Evolutionary conservation across 2,888 invertebrate genomes (phyloP).

Genomic region (Yponomeuta cagnagella): DNA sequence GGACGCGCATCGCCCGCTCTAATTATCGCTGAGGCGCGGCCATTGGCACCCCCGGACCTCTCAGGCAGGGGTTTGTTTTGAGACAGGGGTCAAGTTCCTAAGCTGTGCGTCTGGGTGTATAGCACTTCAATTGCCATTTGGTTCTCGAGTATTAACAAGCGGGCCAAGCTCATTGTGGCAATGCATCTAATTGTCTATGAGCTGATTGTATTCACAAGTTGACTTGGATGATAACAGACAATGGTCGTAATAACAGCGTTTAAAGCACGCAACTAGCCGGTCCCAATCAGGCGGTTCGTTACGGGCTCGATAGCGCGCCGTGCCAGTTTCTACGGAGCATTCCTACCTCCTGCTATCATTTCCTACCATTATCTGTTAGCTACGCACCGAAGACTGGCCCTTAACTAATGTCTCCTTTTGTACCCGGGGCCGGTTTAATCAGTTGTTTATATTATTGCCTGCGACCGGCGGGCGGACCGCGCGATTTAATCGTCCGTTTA

Average conservation of each 20-base stretch:
- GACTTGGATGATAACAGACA: conserved; percentile 32
- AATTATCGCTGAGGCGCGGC: conserved; percentile 42
- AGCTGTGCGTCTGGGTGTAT: neutral
- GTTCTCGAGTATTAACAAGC: neutral
- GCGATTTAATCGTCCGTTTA: conserved; percentile 68
- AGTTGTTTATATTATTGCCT: conserved; percentile 72
- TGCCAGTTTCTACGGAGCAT: conserved; percentile 45
- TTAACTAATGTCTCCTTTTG: conserved; percentile 73
- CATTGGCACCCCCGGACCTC: neutral
- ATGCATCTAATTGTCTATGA: neutral
- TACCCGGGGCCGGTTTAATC: conserved; percentile 65
- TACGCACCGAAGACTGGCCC: conserved; percentile 49
- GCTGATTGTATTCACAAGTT: neutral
- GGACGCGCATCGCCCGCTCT: conserved; percentile 68
- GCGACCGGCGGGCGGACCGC: conserved; percentile 50
- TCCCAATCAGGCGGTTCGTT: conserved; percentile 37
- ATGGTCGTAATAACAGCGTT: conserved; percentile 26
- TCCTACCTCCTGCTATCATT: conserved; percentile 48
- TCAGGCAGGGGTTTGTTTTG: neutral
- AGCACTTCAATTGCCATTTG: neutral
- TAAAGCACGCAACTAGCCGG: neutral
- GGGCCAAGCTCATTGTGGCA: neutral
- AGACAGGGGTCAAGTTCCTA: neutral
- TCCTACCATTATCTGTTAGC: conserved; percentile 62
- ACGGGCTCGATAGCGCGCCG: conserved; percentile 38